Evolutionary conservation across 2,888 invertebrate species (phyloP).

Genomic region (Cryptophagus acutangulus): DNA sequence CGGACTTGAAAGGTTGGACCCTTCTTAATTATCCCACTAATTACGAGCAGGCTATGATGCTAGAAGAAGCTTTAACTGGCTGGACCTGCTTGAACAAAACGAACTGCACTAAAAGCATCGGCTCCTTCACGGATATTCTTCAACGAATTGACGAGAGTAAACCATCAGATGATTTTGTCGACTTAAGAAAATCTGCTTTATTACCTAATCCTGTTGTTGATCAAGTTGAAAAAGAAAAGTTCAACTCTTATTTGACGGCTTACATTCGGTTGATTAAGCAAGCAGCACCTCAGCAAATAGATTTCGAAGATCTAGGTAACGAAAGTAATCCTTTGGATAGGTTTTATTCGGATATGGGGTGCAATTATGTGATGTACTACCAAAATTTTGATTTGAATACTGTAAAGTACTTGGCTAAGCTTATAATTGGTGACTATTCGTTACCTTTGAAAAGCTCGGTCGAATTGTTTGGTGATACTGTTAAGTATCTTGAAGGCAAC

Average conservation of each 20-base stretch:
- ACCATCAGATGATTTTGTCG: slow-evolving; percentile 42
- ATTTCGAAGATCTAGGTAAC: slow-evolving; percentile 41
- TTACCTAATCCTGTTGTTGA: slow-evolving; percentile 49
- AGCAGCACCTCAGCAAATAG: slow-evolving; percentile 44
- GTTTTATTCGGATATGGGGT: slow-evolving; percentile 56
- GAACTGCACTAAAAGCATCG: slow-evolving; percentile 27
- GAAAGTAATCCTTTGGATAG: slow-evolving; percentile 53
- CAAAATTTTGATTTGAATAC: slow-evolving; percentile 51
- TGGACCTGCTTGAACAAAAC: slow-evolving; percentile 44
- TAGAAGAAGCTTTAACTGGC: slow-evolving; percentile 59
- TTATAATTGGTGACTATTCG: slow-evolving; percentile 45
- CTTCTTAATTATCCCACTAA: slow-evolving; percentile 60
- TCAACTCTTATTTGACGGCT: slow-evolving; percentile 55
- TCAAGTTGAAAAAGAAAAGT: slow-evolving; percentile 40
- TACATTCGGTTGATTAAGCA: slow-evolving; percentile 52
- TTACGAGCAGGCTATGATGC: slow-evolving; percentile 54
- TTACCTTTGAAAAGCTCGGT: slow-evolving; percentile 42
- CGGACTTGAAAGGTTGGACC: slow-evolving; percentile 52
- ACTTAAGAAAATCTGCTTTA: slow-evolving; percentile 51
- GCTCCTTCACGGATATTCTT: slow-evolving; percentile 30
- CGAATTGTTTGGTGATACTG: slow-evolving; percentile 45
- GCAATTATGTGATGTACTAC: slow-evolving; percentile 58
- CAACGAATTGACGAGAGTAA: slow-evolving; percentile 15
- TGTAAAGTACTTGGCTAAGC: slow-evolving; percentile 48
- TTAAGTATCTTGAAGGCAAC: slow-evolving; percentile 20